Evolutionary conservation across 2,113 vertebrate genomes (phyloP), one percentile per base, ranked within the genome.

Genomic region (Tenebrosternarchus preto): DNA sequence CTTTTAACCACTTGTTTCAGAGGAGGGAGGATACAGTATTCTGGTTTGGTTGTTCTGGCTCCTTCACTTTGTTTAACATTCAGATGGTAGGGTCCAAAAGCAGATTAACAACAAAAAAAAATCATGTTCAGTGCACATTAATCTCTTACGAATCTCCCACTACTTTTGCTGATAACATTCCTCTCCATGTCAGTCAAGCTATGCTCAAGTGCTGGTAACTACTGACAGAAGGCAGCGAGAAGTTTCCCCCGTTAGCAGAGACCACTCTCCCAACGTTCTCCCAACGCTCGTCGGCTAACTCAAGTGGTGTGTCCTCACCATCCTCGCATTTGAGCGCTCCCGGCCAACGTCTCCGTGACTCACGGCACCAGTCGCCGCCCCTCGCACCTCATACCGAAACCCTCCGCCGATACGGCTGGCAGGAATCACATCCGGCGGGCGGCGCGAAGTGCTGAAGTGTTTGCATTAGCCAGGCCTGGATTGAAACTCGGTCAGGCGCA

Each of bases 391-490:
- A 74, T 74, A 61, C 56, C 53, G 76, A 83, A 73, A 33, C 33
- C 63, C 55, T 73, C 66, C 24, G 46, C 69, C 75, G 19, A 36
- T 24, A 77, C 19, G 17, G 6, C 71, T 6, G 69, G 36, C 66
- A 70, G 36, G 60, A 46, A 57, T 71, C 12, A 24, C 73, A 73
- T 16, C 73, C 16, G 19, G 3, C 16, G 39, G 5, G 16, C 73
- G 57, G 55, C 5, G 57, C 76, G 72, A 12, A 72, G 55, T 4
- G 57, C 76, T 76, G 17, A 72, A 66, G 82, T 67, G 78, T 77
- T 81, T 84, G 74, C 53, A 56, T 74, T 60, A 24, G 64, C 46
- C 60, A 43, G 22, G 73, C 46, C 17, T 78, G 61, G 43, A 77
- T 43, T 60, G 15, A 59, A 76, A 33, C 60, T 64, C 67, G 25